Evolutionary conservation across 2,888 invertebrate genomes (phyloP).

Genomic region (Mystacides longicornis): DNA sequence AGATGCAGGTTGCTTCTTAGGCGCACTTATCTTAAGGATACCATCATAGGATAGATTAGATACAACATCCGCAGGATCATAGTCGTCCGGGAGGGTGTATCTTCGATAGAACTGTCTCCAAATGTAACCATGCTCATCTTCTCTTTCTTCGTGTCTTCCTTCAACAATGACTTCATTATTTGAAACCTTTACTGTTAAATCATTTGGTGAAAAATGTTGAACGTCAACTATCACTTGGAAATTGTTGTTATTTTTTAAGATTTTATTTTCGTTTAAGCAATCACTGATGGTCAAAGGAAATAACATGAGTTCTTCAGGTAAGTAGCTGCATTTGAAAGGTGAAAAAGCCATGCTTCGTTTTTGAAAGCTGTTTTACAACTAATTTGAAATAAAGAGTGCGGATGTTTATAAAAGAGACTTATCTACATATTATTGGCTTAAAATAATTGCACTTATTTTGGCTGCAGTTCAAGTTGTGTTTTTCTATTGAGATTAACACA

Average conservation of each 20-base stretch:
- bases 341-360: neutral
- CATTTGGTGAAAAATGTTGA: constrained; percentile 68
- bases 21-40: constrained; percentile 60
- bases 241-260: constrained; percentile 39
- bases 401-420: neutral
- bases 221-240: constrained; percentile 69
- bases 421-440: neutral
- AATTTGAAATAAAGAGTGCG: neutral
- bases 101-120: constrained; percentile 67
- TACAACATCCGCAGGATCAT: constrained; percentile 60
- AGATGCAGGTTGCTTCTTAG: constrained; percentile 36
- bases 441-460: neutral
- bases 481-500: neutral
- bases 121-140: constrained; percentile 66
- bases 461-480: neutral
- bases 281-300: neutral
- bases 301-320: neutral
- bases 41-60: constrained; percentile 74
- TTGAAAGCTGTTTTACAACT: neutral
- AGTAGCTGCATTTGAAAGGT: neutral
- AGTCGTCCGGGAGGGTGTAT: constrained; percentile 66
- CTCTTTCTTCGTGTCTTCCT: constrained; percentile 71
- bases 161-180: constrained; percentile 64
- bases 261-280: neutral
- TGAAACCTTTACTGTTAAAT: constrained; percentile 67